Percentiles rank a stretch among this genome's conserved stretches.
phyloP scores from a whole-genome alignment of 2,797 vertebrate genomes.

The Dallia pectoralis region DNA sequence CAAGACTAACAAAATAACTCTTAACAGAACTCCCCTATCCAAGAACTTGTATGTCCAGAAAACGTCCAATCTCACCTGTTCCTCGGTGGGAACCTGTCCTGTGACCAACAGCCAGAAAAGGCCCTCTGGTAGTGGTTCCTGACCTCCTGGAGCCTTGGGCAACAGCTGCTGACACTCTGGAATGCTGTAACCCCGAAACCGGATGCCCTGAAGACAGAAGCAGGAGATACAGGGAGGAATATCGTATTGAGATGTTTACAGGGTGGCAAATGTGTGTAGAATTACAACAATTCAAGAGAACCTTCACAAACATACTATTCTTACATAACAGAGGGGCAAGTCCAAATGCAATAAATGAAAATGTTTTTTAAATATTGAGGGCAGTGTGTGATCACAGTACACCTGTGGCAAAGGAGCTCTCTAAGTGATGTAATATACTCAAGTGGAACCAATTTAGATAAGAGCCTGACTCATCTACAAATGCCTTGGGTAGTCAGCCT shows the following conservation, averaged over 20 bases:
- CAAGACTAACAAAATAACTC: no score
- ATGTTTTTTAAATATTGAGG: background rate
- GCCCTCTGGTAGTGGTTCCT: slow-evolving; percentile 91
- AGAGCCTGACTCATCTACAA: slow-evolving; percentile 22
- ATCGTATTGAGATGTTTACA: background rate
- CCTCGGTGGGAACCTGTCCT: slow-evolving; percentile 87
- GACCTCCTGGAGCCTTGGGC: slow-evolving; percentile 87
- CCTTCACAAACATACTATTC: no score
- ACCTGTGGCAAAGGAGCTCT: background rate
- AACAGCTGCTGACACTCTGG: slow-evolving; percentile 93
- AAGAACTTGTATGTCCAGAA: background rate
- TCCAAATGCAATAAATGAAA: background rate
- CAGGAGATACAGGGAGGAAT: background rate
- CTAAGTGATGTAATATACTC: background rate
- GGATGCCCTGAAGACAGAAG: slow-evolving; percentile 81
- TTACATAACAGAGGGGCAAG: no score
- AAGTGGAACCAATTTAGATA: slow-evolving; percentile 24
- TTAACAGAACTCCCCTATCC: background rate
- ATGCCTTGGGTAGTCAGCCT: background rate
- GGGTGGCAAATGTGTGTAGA: background rate
- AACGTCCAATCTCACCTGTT: slow-evolving; percentile 78
- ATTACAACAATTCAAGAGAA: no score
- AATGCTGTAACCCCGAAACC: slow-evolving; percentile 94
- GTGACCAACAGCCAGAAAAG: slow-evolving; percentile 97
- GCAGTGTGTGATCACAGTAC: slow-evolving; percentile 9